Evolutionary conservation across 2,888 invertebrate species (phyloP).

Genomic region (Heliconius ethilla): DNA sequence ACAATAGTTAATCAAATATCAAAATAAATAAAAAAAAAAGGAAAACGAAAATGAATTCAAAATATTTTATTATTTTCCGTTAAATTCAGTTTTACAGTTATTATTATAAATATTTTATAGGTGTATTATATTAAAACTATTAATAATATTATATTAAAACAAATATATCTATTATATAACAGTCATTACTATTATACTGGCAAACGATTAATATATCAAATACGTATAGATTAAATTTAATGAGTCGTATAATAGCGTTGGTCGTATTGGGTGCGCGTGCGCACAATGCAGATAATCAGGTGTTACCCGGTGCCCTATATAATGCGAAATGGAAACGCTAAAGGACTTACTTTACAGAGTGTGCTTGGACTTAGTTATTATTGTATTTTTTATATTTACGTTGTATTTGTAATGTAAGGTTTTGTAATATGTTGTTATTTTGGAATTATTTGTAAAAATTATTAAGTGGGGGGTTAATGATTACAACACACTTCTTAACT

Average conservation of each 20-base stretch:
- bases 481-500: too few species aligned
- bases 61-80: too few species aligned
- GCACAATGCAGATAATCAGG: conserved; percentile 68
- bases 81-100: background rate
- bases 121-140: too few species aligned
- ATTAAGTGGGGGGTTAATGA: too few species aligned
- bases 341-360: conserved; percentile 57
- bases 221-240: conserved; percentile 24
- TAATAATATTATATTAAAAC: background rate
- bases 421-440: too few species aligned
- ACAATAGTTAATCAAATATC: too few species aligned
- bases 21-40: too few species aligned
- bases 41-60: too few species aligned
- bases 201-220: conserved; percentile 20
- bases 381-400: too few species aligned
- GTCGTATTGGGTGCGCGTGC: conserved; percentile 45
- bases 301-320: conserved; percentile 78
- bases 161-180: background rate
- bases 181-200: conserved; percentile 1
- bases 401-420: too few species aligned
- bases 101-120: background rate
- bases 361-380: conserved; percentile 40
- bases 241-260: conserved; percentile 33
- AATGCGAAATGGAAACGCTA: conserved; percentile 68
- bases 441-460: too few species aligned